Evolutionary conservation across 2,113 vertebrate genomes (phyloP).

Genomic region (Sebastes schlegelii): DNA sequence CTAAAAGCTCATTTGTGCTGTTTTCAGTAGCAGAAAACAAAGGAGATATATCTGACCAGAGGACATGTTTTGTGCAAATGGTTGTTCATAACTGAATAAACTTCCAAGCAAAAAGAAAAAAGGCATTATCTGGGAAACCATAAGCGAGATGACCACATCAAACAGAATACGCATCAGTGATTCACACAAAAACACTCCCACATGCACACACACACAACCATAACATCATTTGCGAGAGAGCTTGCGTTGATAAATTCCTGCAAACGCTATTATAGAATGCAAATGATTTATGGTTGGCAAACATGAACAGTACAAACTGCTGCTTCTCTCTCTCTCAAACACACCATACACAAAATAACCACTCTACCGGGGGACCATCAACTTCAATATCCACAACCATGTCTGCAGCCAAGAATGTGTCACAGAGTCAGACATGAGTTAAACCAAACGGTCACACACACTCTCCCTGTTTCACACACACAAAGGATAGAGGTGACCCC

Average conservation of each 20-base stretch:
- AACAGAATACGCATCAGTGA: conserved; percentile 10
- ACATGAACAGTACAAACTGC: conserved; percentile 19
- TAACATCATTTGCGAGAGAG: not conserved
- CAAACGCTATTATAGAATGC: conserved; percentile 32
- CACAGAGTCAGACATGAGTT: conserved; percentile 1
- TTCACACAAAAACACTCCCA: conserved; percentile 11
- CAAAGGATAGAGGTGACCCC: conserved; percentile 39
- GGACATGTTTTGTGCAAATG: conserved; percentile 20
- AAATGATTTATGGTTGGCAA: conserved; percentile 21
- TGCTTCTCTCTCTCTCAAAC: not conserved
- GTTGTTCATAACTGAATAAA: conserved; percentile 11
- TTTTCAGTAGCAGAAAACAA: conserved; percentile 21
- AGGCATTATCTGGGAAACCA: conserved; percentile 20
- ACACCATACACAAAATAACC: not conserved
- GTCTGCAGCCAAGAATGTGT: conserved; percentile 18
- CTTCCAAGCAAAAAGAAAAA: not conserved
- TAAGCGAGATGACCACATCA: conserved; percentile 4
- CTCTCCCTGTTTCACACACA: not conserved
- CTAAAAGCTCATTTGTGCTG: not conserved
- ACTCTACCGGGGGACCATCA: not conserved
- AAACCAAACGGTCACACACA: not conserved
- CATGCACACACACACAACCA: not conserved
- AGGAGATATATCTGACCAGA: conserved; percentile 23
- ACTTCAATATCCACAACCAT: conserved; percentile 3
- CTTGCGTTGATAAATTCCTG: not conserved